Percentiles rank a stretch among this genome's conserved stretches.
phyloP scores from a whole-genome alignment of 1,140 invertebrate species.

The Pemphigus obesinymphae region DNA sequence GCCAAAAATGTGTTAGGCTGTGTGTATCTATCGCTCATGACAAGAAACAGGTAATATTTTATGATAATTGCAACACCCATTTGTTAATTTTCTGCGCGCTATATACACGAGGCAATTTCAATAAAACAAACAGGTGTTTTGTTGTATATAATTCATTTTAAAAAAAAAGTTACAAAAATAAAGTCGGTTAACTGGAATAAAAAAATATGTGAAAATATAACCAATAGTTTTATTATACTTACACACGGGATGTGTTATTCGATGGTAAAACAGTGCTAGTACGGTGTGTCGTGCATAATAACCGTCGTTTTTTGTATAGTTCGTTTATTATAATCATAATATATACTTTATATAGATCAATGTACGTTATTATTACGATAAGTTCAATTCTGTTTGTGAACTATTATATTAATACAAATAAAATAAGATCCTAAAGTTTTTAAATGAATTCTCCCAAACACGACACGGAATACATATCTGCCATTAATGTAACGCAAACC shows the following conservation, averaged over 20 bases:
- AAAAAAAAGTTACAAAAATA: constrained; percentile 8
- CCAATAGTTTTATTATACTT: constrained; percentile 22
- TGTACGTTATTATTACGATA: not conserved
- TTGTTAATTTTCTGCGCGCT: not conserved
- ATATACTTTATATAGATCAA: not conserved
- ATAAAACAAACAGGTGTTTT: constrained; percentile 31
- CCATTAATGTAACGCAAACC: not conserved
- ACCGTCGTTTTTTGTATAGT: not conserved
- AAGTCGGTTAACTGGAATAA: constrained; percentile 17
- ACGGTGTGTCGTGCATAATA: not conserved
- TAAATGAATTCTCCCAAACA: constrained; percentile 29
- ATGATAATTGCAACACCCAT: constrained; percentile 28
- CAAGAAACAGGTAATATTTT: constrained; percentile 22
- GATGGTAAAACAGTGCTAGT: not conserved
- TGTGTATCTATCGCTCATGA: not conserved
- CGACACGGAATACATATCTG: not conserved
- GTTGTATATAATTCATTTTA: not conserved
- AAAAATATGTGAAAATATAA: constrained; percentile 18
- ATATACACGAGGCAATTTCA: not conserved
- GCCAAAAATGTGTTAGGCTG: constrained; percentile 7
- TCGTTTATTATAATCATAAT: not conserved
- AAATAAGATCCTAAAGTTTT: not conserved
- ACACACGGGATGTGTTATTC: not conserved
- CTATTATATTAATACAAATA: not conserved
- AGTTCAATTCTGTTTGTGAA: not conserved